A percentile compares a stretch with the other conserved stretches of the same genome.
Evolutionary conservation across 2,888 invertebrate genomes (phyloP).

Genomic region (Aleiodes alternator): DNA sequence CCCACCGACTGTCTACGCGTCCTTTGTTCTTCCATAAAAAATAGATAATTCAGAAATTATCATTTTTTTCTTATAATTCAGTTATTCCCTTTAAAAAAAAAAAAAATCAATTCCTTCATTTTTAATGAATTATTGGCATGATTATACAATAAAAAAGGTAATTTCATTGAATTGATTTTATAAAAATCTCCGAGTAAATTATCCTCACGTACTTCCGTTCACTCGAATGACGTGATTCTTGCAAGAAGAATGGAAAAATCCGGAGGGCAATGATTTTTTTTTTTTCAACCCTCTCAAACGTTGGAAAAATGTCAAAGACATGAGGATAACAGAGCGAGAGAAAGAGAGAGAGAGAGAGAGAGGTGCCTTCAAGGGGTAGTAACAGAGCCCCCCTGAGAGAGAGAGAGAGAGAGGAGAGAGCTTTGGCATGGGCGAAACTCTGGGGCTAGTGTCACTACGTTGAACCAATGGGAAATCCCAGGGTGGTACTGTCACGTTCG

Average conservation of each 20-base stretch:
- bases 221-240: too few relatives aligned
- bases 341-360: neutral
- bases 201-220: too few relatives aligned
- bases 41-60: too few relatives aligned
- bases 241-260: constrained; percentile 9
- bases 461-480: constrained; percentile 14
- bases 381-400: too few relatives aligned
- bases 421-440: too few relatives aligned
- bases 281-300: constrained; percentile 1
- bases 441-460: neutral
- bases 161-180: too few relatives aligned
- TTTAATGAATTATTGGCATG: too few relatives aligned
- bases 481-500: neutral
- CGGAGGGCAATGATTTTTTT: neutral
- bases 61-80: neutral
- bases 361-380: neutral
- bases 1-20: constrained; percentile 10
- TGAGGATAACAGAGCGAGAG: neutral
- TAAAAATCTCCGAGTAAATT: too few relatives aligned
- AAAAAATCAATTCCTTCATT: neutral
- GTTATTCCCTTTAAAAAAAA: neutral
- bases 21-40: neutral
- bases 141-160: too few relatives aligned
- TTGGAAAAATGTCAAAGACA: constrained; percentile 13
- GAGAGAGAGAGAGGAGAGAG: too few relatives aligned